A percentile compares a stretch with the other conserved stretches of the same genome.
phyloP scores from a whole-genome alignment of 2,888 invertebrate species.

The Prosopocoilus inquinatus region DNA sequence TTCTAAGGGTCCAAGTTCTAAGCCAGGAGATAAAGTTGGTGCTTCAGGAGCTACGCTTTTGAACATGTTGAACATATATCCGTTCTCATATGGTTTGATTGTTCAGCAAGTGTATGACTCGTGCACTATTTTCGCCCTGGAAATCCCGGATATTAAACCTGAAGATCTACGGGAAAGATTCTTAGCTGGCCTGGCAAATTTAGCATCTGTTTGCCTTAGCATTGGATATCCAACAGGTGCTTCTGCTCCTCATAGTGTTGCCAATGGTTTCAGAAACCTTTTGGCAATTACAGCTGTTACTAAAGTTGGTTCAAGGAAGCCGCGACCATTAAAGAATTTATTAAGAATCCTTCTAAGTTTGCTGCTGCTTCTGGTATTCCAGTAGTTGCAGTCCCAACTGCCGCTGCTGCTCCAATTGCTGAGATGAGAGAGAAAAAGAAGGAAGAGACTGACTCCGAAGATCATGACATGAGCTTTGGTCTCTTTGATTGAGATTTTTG shows the following conservation, averaged over 20 bases:
- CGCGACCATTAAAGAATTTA: slow-evolving; percentile 84
- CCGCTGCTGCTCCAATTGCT: slow-evolving; percentile 61
- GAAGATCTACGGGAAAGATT: slow-evolving; percentile 91
- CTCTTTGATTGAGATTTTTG: slow-evolving; percentile 89
- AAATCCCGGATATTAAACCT: slow-evolving; percentile 96
- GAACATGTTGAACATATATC: slow-evolving; percentile 99
- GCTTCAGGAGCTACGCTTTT: slow-evolving; percentile 97
- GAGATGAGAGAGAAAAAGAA: slow-evolving; percentile 76
- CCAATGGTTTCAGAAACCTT: slow-evolving; percentile 97
- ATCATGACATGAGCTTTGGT: slow-evolving; percentile 98
- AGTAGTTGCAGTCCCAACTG: slow-evolving; percentile 61
- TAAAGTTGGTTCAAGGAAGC: slow-evolving; percentile 96
- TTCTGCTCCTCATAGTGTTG: slow-evolving; percentile 95
- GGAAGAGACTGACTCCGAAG: slow-evolving; percentile 79
- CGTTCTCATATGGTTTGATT: slow-evolving; percentile 96
- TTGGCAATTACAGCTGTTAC: slow-evolving; percentile 95
- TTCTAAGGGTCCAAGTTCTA: slow-evolving; percentile 93
- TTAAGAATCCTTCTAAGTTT: slow-evolving; percentile 97
- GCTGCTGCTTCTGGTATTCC: slow-evolving; percentile 64
- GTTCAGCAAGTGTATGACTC: slow-evolving; percentile 98
- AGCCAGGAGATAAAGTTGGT: slow-evolving; percentile 96
- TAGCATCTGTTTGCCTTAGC: slow-evolving; percentile 89
- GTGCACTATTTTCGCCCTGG: slow-evolving; percentile 95
- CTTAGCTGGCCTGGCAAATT: slow-evolving; percentile 89
- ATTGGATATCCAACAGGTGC: slow-evolving; percentile 97